phyloP scores from a whole-genome alignment of 2,113 vertebrate species.

The Ariopsis seemanni region DNA sequence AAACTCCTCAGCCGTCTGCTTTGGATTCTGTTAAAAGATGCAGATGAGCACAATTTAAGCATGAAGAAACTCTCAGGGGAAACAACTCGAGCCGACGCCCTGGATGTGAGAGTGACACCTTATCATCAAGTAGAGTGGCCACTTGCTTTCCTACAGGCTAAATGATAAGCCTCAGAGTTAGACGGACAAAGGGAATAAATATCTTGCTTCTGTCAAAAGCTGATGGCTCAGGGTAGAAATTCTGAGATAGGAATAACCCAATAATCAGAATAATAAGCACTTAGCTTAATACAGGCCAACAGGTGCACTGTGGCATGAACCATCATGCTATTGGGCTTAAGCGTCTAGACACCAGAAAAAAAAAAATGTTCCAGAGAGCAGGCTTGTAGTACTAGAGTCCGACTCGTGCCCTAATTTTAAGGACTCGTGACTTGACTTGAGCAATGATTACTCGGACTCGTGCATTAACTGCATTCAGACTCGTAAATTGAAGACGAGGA shows the following conservation, averaged over 20 bases:
- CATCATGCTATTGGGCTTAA: too few species aligned
- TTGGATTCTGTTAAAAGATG: constrained; percentile 77
- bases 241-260: not conserved
- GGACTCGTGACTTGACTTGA: too few species aligned
- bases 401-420: too few species aligned
- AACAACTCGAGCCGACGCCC: not conserved
- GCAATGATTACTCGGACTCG: too few species aligned
- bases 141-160: not conserved
- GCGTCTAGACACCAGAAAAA: too few species aligned
- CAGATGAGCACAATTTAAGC: constrained; percentile 23
- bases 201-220: not conserved
- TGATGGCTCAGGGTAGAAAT: not conserved
- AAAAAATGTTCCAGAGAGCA: too few species aligned
- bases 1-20: constrained; percentile 90
- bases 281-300: too few species aligned
- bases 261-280: too few species aligned
- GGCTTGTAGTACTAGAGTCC: too few species aligned
- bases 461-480: too few species aligned
- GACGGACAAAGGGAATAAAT: not conserved
- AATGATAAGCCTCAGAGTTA: not conserved
- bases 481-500: too few species aligned
- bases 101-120: not conserved
- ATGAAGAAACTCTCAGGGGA: not conserved
- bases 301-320: too few species aligned
- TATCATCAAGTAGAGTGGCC: not conserved